A percentile compares a stretch with the other conserved stretches of the same genome.
Evolutionary conservation across 2,888 invertebrate genomes (phyloP).

Genomic region (Saturnia japonica): DNA sequence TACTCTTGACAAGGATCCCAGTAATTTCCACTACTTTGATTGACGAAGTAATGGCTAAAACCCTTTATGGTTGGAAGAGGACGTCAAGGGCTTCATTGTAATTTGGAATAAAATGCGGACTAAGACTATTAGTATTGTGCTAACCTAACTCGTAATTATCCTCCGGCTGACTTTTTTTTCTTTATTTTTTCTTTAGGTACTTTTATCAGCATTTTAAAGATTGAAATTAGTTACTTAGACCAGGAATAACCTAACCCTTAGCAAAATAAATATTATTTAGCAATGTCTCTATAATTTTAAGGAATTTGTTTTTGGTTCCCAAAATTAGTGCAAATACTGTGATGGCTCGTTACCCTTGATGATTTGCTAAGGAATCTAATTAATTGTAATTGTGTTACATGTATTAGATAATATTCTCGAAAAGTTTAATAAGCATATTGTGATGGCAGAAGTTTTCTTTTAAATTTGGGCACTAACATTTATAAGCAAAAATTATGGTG

Average conservation of each 20-base stretch:
- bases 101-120: no score
- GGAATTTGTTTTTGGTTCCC: neutral
- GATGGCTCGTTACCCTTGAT: neutral
- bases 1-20: neutral
- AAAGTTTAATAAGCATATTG: neutral
- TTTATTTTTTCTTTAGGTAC: no score
- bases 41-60: neutral
- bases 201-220: neutral
- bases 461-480: neutral
- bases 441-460: neutral
- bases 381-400: neutral
- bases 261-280: neutral
- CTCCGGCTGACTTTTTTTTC: no score
- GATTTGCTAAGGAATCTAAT: neutral
- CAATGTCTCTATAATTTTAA: neutral
- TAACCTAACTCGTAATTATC: neutral
- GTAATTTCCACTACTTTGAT: neutral
- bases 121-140: neutral
- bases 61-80: neutral
- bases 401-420: neutral
- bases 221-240: neutral
- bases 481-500: neutral
- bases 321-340: neutral
- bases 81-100: neutral
- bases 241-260: neutral